Percentiles rank a stretch among this genome's conserved stretches.
phyloP scores from a whole-genome alignment of 1,140 invertebrate genomes.

The Telenomus remus region DNA sequence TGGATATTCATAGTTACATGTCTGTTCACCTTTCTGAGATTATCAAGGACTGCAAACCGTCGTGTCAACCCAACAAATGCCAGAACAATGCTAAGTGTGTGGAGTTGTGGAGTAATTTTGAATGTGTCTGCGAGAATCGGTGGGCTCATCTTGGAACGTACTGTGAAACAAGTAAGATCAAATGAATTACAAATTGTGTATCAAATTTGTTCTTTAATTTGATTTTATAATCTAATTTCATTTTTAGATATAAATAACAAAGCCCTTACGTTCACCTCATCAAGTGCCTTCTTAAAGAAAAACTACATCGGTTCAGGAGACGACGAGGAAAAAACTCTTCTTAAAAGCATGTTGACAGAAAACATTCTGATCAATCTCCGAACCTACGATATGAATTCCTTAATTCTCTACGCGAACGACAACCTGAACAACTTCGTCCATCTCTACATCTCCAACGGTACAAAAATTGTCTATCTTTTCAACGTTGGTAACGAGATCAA shows the following conservation, averaged over 20 bases:
- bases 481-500: conserved; percentile 88
- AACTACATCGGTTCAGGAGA: conserved; percentile 82
- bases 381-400: conserved; percentile 87
- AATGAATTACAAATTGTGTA: background rate
- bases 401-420: conserved; percentile 94
- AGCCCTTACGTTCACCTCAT: conserved; percentile 90
- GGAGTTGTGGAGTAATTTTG: conserved; percentile 93
- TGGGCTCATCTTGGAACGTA: conserved; percentile 92
- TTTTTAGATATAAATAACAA: conserved; percentile 90
- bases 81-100: conserved; percentile 92
- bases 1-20: conserved; percentile 95
- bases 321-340: conserved; percentile 77
- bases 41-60: conserved; percentile 93
- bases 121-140: conserved; percentile 91
- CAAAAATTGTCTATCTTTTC: conserved; percentile 86
- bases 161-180: conserved; percentile 89
- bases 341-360: conserved; percentile 85
- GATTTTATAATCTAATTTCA: conserved; percentile 9
- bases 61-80: conserved; percentile 94
- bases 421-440: conserved; percentile 96
- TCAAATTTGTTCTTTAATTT: background rate
- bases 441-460: conserved; percentile 86
- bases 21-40: conserved; percentile 93
- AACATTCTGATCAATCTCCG: conserved; percentile 90
- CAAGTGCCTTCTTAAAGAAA: conserved; percentile 85